phyloP scores from a whole-genome alignment of 2,797 vertebrate species.

The Crypturellus tataupa region DNA sequence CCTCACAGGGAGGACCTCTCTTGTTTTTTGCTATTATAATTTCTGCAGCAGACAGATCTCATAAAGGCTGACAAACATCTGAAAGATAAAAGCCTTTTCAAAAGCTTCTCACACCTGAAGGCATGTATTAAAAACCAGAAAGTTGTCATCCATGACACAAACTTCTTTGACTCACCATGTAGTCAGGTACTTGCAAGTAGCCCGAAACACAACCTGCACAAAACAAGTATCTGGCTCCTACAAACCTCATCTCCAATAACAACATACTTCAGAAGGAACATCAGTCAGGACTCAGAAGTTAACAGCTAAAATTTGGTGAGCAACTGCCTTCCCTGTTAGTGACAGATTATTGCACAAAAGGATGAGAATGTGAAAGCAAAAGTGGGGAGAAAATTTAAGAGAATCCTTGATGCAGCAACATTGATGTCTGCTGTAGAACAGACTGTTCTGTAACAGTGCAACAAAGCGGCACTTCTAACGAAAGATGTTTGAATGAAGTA shows the following conservation, averaged over 20 bases:
- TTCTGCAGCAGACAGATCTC: conserved; percentile 6
- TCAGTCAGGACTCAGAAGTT: not conserved
- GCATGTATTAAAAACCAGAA: conserved; percentile 11
- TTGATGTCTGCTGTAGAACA: not conserved
- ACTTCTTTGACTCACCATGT: not conserved
- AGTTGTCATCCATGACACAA: conserved; percentile 32
- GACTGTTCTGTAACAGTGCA: not conserved
- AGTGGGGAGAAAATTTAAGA: not conserved
- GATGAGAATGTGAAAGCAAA: not conserved
- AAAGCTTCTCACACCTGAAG: not conserved
- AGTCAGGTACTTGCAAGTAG: not conserved
- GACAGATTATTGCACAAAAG: not conserved
- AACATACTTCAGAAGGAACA: not conserved
- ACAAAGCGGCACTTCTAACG: not conserved
- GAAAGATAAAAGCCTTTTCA: conserved; percentile 53
- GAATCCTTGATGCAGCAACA: not conserved
- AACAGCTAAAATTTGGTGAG: not conserved
- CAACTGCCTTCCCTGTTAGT: not conserved
- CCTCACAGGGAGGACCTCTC: not conserved
- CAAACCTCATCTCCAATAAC: not conserved
- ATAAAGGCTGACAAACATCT: conserved; percentile 9
- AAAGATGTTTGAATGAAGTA: conserved; percentile 29
- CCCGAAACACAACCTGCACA: not conserved
- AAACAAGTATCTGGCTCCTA: not conserved
- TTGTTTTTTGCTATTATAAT: not conserved